phyloP scores from a whole-genome alignment of 2,113 vertebrate genomes.

The Rhinichthys klamathensis region DNA sequence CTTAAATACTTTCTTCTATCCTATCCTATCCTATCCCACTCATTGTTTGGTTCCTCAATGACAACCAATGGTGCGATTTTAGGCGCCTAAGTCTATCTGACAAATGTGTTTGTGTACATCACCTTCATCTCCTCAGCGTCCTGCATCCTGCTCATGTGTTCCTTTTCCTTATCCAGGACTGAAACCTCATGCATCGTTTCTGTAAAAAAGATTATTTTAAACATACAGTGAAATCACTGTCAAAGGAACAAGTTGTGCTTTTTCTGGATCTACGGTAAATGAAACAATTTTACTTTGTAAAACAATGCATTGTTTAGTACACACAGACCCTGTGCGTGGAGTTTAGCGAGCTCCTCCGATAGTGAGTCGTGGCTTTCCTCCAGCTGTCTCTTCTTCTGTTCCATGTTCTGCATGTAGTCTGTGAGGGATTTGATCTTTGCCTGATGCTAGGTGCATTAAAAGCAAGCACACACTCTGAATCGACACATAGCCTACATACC shows the following conservation, averaged over 20 bases:
- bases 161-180: constrained; percentile 88
- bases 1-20: neutral
- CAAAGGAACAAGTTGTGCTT: neutral
- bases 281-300: too few relatives aligned
- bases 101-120: neutral
- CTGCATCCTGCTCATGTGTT: constrained; percentile 84
- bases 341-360: constrained; percentile 85
- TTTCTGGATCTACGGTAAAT: too few relatives aligned
- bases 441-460: constrained; percentile 74
- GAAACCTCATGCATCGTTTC: constrained; percentile 89
- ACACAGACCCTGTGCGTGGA: constrained; percentile 83
- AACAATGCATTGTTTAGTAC: too few relatives aligned
- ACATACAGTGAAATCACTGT: neutral
- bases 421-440: constrained; percentile 90
- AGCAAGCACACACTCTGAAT: too few relatives aligned
- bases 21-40: neutral
- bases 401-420: constrained; percentile 90
- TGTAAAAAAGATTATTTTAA: constrained; percentile 53
- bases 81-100: too few relatives aligned
- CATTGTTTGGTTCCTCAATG: neutral
- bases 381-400: constrained; percentile 86
- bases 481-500: too few relatives aligned
- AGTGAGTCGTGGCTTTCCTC: constrained; percentile 86
- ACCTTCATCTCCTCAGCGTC: constrained; percentile 90
- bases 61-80: too few relatives aligned